Conservation (phyloP, 2,797 vertebrate genomes). For the Ispidina picta region DNA sequence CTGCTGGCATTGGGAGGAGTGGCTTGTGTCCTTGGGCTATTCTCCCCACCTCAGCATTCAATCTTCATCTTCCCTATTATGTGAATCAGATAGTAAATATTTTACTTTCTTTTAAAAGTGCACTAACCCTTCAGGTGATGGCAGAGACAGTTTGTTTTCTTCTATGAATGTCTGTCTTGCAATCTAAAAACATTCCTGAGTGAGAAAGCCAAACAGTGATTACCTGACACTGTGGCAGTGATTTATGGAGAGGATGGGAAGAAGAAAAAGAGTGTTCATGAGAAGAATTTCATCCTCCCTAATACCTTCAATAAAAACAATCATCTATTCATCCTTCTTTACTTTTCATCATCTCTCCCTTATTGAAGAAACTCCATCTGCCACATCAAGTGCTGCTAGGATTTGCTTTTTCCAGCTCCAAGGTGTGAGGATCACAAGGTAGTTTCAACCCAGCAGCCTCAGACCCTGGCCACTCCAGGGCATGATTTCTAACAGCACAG, state of each 20-base stretch:
- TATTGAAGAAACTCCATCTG: slow-evolving; percentile 31
- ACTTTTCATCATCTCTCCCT: slow-evolving; percentile 37
- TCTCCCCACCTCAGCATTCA: slow-evolving; percentile 25
- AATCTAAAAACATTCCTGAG: neutral
- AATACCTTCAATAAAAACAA: slow-evolving; percentile 46
- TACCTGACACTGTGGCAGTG: neutral
- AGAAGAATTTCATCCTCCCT: slow-evolving; percentile 20
- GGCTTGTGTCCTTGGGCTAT: neutral
- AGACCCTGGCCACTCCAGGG: neutral
- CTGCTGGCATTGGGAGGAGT: neutral
- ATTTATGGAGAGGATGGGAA: slow-evolving; percentile 27
- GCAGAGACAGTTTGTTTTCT: neutral
- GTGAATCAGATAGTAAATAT: slow-evolving; percentile 51
- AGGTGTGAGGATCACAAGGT: slow-evolving; percentile 21
- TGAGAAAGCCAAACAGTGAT: neutral
- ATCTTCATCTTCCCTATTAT: slow-evolving; percentile 30
- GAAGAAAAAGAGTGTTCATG: slow-evolving; percentile 22
- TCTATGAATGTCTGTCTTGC: neutral
- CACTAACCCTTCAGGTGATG: neutral
- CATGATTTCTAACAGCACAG: neutral
- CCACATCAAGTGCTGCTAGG: slow-evolving; percentile 40
- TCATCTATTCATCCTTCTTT: slow-evolving; percentile 32
- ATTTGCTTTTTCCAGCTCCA: slow-evolving; percentile 26
- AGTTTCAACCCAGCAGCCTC: neutral
- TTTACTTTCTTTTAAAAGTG: slow-evolving; percentile 44